Evolutionary conservation across 2,888 invertebrate genomes (phyloP).

Genomic region (Yponomeuta plumbellus): DNA sequence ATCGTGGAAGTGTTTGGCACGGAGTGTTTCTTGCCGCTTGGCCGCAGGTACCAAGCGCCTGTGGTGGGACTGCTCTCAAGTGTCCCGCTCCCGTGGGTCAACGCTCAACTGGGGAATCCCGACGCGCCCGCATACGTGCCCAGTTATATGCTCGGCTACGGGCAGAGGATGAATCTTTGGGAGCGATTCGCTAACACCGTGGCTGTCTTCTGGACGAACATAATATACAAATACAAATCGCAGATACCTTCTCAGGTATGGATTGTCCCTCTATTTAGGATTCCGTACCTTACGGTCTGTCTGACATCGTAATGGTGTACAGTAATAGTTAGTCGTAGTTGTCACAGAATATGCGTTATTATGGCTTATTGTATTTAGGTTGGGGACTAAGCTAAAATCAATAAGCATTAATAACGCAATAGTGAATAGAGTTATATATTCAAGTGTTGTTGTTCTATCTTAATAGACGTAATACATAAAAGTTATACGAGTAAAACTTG

Average conservation of each 20-base stretch:
- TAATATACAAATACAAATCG: conserved; percentile 57
- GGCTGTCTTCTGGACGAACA: conserved; percentile 54
- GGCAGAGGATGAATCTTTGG: conserved; percentile 65
- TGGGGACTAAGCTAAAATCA: too few species aligned
- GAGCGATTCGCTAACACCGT: conserved; percentile 67
- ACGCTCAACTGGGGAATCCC: conserved; percentile 74
- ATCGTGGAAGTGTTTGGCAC: conserved; percentile 74
- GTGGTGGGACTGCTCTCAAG: conserved; percentile 72
- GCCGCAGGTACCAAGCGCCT: conserved; percentile 69
- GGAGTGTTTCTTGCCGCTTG: conserved; percentile 76
- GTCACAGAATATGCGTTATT: too few species aligned
- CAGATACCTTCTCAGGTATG: conserved; percentile 63
- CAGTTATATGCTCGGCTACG: conserved; percentile 70
- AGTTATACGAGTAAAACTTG: too few species aligned
- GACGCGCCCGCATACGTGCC: conserved; percentile 76
- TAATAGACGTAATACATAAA: too few species aligned
- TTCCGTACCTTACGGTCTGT: too few species aligned
- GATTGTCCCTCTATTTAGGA: conserved; percentile 14
- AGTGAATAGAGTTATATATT: too few species aligned
- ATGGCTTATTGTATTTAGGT: too few species aligned
- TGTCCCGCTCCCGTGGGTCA: conserved; percentile 74
- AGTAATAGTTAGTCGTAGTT: background rate
- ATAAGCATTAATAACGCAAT: too few species aligned
- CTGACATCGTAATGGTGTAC: too few species aligned
- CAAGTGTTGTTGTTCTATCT: too few species aligned